phyloP scores from a whole-genome alignment of 1,140 invertebrate genomes.

The Bicyclus anynana region DNA sequence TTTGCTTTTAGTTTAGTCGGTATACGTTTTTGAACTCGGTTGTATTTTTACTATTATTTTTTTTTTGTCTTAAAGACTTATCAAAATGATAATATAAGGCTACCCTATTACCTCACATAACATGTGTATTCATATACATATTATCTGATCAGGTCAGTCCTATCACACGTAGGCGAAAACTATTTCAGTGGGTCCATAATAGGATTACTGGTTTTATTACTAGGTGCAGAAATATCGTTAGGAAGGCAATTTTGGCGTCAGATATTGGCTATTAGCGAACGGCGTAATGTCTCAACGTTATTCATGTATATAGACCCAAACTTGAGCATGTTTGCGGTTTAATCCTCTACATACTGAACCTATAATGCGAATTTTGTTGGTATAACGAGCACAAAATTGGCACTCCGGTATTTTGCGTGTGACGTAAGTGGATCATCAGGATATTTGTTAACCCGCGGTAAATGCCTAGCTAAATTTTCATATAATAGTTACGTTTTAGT shows the following conservation, averaged over 20 bases:
- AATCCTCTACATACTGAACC: slow-evolving; percentile 33
- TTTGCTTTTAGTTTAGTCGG: too few relatives aligned
- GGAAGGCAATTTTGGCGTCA: slow-evolving; percentile 71
- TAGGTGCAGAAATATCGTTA: slow-evolving; percentile 71
- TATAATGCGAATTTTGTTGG: slow-evolving; percentile 18
- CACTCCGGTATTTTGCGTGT: slow-evolving; percentile 4
- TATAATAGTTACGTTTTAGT: neutral
- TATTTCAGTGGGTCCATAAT: slow-evolving; percentile 53
- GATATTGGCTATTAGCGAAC: slow-evolving; percentile 71
- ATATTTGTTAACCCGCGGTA: slow-evolving; percentile 2
- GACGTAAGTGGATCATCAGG: slow-evolving; percentile 7
- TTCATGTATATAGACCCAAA: slow-evolving; percentile 55
- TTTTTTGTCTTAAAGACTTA: too few relatives aligned
- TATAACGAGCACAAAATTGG: slow-evolving; percentile 1
- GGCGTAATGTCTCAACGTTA: slow-evolving; percentile 61
- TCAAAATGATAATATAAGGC: too few relatives aligned
- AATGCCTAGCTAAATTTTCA: neutral
- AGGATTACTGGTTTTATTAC: slow-evolving; percentile 72
- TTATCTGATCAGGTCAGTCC: slow-evolving; percentile 10
- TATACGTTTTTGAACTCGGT: too few relatives aligned
- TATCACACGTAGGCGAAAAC: slow-evolving; percentile 35
- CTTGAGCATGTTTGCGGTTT: slow-evolving; percentile 53
- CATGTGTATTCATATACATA: neutral
- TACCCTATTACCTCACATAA: neutral
- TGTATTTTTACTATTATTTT: too few relatives aligned